Evolutionary conservation across 2,113 vertebrate genomes (phyloP).

Genomic region (Mastomys coucha): DNA sequence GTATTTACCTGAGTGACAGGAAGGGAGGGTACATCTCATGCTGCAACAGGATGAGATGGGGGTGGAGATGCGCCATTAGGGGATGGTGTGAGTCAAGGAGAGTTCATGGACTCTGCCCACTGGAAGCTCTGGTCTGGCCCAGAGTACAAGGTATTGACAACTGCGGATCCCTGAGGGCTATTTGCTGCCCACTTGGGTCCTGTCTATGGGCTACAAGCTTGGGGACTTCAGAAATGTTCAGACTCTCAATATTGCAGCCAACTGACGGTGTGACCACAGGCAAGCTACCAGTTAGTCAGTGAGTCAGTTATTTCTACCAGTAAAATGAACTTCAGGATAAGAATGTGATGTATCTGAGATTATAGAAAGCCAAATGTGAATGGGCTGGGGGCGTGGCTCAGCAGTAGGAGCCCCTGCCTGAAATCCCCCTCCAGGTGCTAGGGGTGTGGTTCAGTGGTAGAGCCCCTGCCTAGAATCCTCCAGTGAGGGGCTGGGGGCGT

Average conservation of each 20-base stretch:
- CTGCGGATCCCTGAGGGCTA: not conserved
- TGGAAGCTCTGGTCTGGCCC: not conserved
- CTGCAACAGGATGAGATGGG: not conserved
- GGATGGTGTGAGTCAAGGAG: not conserved
- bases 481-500: not conserved
- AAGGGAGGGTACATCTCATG: not conserved
- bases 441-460: not conserved
- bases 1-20: conserved; percentile 73
- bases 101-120: not conserved
- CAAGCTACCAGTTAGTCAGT: too few species aligned
- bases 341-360: accelerated
- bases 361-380: not conserved
- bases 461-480: not conserved
- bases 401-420: not conserved
- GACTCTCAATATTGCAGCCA: not conserved
- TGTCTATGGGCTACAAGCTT: not conserved
- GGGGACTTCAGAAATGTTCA: not conserved
- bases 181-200: not conserved
- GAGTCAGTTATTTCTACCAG: not conserved
- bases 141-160: not conserved
- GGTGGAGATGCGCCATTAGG: not conserved
- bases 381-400: too few species aligned
- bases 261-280: not conserved
- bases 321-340: not conserved
- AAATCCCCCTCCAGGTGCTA: too few species aligned